Evolutionary conservation across 2,113 vertebrate genomes (phyloP).

Genomic region (Microcebus tavaratra): DNA sequence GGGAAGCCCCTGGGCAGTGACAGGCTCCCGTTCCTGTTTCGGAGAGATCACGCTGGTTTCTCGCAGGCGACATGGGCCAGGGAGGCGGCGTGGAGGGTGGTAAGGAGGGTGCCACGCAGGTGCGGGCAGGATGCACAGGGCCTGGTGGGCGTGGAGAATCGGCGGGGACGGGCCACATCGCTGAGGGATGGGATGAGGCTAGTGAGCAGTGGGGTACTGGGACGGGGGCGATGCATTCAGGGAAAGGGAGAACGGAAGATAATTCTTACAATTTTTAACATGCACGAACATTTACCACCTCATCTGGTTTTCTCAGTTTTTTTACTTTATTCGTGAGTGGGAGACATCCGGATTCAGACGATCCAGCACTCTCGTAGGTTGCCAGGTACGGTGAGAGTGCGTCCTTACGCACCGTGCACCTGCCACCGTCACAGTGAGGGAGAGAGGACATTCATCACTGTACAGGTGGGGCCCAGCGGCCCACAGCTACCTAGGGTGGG

Average conservation of each 20-base stretch:
- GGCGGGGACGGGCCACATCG: accelerated
- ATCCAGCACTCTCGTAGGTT: accelerated
- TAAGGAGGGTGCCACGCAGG: accelerated
- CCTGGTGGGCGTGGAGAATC: accelerated
- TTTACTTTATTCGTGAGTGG: too few relatives aligned
- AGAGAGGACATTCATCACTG: accelerated
- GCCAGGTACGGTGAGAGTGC: accelerated
- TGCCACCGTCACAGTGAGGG: accelerated
- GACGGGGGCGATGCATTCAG: background rate
- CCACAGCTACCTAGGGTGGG: accelerated
- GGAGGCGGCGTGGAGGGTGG: background rate
- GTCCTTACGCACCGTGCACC: accelerated
- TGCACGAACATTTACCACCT: accelerated
- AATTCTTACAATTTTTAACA: background rate
- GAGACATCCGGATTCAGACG: background rate
- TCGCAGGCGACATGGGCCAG: accelerated
- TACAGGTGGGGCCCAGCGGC: accelerated
- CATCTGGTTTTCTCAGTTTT: background rate
- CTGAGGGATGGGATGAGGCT: accelerated
- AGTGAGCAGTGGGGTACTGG: accelerated
- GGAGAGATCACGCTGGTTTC: background rate
- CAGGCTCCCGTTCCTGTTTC: accelerated
- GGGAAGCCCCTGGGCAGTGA: background rate
- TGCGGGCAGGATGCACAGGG: accelerated
- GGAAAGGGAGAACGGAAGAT: too few relatives aligned